Evolutionary conservation across 1,140 invertebrate genomes (phyloP), one percentile per base, ranked within the genome.

Genomic region (Drosophila tropicalis): DNA sequence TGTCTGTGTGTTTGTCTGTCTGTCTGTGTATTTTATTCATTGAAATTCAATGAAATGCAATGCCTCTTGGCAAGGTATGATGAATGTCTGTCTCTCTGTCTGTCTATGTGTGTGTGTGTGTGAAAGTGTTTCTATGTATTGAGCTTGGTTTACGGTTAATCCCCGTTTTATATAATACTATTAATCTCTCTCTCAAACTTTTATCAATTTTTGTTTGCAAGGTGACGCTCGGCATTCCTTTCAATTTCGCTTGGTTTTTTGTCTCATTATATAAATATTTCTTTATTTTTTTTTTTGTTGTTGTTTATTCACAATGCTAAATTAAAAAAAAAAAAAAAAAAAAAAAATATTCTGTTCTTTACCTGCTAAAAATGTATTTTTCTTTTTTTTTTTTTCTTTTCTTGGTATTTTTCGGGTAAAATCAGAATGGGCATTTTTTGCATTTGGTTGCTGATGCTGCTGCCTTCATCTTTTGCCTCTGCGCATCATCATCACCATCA

Each of bases 61-160:
- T 51, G 17, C 19, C 17, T 22, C 3, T 19, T 51, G 17, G 44
- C 15, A 17, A 47, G 15, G 15, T 17, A 6, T 17, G 44, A 9
- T 54, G 58, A 65, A 29, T 67, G 55, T 67, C 34, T 71, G 47
- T 56, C 12, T 62, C n/a, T 64, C 39, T 57, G 36, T 68, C 47
- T 63, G 63, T 13, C 10, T 65, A 55, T 74, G 60, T 74, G 56
- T 71, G 66, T 78, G 68, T 70, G 61, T 75, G 69, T 72, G 73
- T 67, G 60, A 67, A 61, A 64, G 58, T 60, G 62, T 67, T 54
- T 66, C 70, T 73, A 70, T 87, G 81, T 82, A 73, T 76, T 87
- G 69, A 76, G 44, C 44, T 51, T 51, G 44, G 17, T 51, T 51
- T 51, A 51, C 17, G 44, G 17, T 51, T 51, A 22, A 51, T 51